Base-by-base conservation (phyloP, 2,113 vertebrate genomes). In the Sphaerodactylus townsendi region DNA sequence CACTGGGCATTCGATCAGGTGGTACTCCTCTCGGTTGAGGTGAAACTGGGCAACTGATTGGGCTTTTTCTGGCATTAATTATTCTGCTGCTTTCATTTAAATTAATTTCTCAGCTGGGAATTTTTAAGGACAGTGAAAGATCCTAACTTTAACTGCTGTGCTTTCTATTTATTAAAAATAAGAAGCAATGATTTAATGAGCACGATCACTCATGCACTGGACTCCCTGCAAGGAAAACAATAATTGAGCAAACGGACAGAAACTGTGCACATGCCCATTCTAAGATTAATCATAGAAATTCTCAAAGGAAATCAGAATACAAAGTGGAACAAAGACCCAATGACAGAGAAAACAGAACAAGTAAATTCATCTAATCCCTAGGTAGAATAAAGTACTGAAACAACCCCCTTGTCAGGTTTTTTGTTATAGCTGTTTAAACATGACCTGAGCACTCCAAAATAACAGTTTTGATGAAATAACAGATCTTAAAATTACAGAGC, bases 381-480 rank as follows among this genome's bases (percentile, higher is more conserved):
- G 35, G 30, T 35, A 87, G 59, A 59, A 85, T 41, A 73, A 82
- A 88, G 91, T 35, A 59, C 23, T 81, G 53, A 84, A 89, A 80
- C 4, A 62, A 81, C 37, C 83, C 84, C 46, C 66, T 89, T 68
- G 10, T 10, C 23, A 79, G 25, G 82, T 79, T 89, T 88, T 77
- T 73, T 84, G 46, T 11, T 35, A 73, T 37, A 86, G 80, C 8
- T 6, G 15, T 86, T 78, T 82, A 86, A 87, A 50, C 74, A 69
- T 76, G 82, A 77, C 19, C 86, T 59, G 66, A 90, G 85, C 30
- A 83, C 77, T 77, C n/a, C 39, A 76, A 87, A 91, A 88, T 28
- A 50, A 13, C 6, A 13, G 35, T 82, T 86, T n/a, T 85, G 66
- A 41, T 80, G 33, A 70, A 81, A 68, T 66, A 10, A 73, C 2